Evolutionary conservation across 2,113 vertebrate species (phyloP).

Genomic region (Sula dactylatra): DNA sequence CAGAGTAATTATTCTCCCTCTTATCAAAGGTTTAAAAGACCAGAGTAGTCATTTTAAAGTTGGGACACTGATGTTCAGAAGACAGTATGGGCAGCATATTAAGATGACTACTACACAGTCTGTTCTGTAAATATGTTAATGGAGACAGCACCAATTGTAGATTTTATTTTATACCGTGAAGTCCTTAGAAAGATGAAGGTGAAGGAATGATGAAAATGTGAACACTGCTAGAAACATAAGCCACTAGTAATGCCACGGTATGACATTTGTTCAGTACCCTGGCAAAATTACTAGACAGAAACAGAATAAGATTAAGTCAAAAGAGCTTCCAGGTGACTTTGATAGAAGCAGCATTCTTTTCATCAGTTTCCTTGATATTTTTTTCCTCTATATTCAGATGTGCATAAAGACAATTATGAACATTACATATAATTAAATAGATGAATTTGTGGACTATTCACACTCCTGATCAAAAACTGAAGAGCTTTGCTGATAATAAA

Average conservation of each 20-base stretch:
- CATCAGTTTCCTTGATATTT: neutral
- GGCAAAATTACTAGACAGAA: neutral
- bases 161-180: neutral
- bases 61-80: neutral
- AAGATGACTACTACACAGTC: neutral
- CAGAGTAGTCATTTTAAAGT: neutral
- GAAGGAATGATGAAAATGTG: neutral
- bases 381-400: neutral
- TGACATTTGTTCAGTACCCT: neutral
- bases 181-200: neutral
- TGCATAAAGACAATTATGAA: neutral
- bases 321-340: neutral
- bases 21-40: neutral
- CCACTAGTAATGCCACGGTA: neutral
- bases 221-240: neutral
- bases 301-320: neutral
- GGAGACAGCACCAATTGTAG: neutral
- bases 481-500: neutral
- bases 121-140: conserved; percentile 7
- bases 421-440: neutral
- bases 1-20: neutral
- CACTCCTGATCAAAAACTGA: neutral
- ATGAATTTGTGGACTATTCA: neutral
- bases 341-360: neutral
- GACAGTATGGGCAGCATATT: neutral